Percentiles rank a stretch among this genome's conserved stretches.
Evolutionary conservation across 2,797 vertebrate species (phyloP).

Genomic region (Lacerta agilis): DNA sequence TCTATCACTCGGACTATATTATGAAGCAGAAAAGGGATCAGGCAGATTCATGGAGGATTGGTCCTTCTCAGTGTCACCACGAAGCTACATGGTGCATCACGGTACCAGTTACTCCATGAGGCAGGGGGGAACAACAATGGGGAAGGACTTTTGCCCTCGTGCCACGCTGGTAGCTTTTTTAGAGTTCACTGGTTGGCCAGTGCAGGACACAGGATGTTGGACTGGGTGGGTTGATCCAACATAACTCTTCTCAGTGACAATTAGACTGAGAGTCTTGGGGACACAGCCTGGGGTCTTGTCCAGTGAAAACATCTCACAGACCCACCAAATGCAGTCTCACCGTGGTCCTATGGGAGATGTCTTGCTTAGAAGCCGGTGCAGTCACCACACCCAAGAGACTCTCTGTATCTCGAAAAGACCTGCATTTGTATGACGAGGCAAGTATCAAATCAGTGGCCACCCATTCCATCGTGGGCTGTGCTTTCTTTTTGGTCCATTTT

Average conservation of each 20-base stretch:
- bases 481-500: not conserved
- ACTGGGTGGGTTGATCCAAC: not conserved
- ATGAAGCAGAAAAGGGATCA: not conserved
- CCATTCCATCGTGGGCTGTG: slow-evolving; percentile 17
- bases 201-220: not conserved
- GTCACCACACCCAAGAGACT: not conserved
- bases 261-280: not conserved
- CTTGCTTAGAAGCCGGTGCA: not conserved
- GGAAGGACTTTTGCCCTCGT: not conserved
- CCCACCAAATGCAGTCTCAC: too few species aligned
- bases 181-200: not conserved
- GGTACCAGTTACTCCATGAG: not conserved
- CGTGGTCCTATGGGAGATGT: not conserved
- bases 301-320: not conserved
- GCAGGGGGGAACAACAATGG: too few species aligned
- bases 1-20: too few species aligned
- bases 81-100: not conserved
- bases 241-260: not conserved
- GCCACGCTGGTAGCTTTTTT: too few species aligned
- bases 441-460: not conserved
- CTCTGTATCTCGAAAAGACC: not conserved
- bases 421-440: not conserved
- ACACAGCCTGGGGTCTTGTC: not conserved
- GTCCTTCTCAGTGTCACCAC: not conserved
- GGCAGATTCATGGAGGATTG: not conserved